Base-by-base conservation (phyloP, 2,797 vertebrate genomes). In the Sylvilagus floridanus region DNA sequence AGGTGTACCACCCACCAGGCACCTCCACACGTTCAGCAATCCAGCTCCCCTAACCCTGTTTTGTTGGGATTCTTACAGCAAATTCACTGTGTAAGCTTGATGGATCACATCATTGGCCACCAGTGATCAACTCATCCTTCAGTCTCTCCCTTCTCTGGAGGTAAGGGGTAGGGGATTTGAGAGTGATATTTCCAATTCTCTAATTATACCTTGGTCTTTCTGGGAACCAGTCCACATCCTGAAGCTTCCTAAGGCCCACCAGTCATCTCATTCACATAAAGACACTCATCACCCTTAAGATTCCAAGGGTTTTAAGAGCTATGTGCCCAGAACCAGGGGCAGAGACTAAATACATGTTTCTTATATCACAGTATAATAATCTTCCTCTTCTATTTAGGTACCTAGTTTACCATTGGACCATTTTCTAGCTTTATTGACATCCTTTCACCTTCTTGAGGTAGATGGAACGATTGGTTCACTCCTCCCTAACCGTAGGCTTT, bases 371-470 rank as follows among this genome's bases (percentile, higher is more conserved):
- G 32, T 17, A 47, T 30, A 52, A 71, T 16, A 37, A 66, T 4
- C 52, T 30, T 32, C 22, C 52, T 84, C n/a, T 82, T 75, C 30
- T 4, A 63, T 47, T 8, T 6, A 2, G 4, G 30, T 28, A 54
- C 28, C 65, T 92, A 47, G 28, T 24, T 42, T 52, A 72, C 19
- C 17, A 68, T 0, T 66, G 47, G 37, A 32, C 72, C 50, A 66
- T 73, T 92, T 93, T 94, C 83, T 62, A 77, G 35, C 30, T 86
- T 73, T 50, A 7, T 72, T 47, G 35, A 57, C 19, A 91, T 66
- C 66, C 82, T 90, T 73, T 86, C 19, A 7, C 50, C n/a, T 22
- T 84, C 19, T 42, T 22, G 50, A 52, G 28, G 32, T 28, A 28
- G 13, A 32, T 0, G 68, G 17, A 79, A 84, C n/a, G 63, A 69